Evolutionary conservation across 2,888 invertebrate species (phyloP).

Genomic region (Diplazon laetatorius): DNA sequence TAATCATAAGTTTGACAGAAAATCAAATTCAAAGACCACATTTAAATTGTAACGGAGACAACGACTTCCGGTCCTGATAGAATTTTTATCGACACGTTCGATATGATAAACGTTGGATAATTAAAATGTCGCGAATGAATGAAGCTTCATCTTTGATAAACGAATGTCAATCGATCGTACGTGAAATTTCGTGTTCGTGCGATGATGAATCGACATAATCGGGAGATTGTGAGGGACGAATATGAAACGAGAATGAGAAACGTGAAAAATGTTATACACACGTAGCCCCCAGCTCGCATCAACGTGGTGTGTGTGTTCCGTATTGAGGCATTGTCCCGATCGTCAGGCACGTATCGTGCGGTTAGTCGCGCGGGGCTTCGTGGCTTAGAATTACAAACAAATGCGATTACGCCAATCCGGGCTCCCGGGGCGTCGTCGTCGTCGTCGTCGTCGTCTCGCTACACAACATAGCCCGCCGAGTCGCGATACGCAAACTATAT

Average conservation of each 20-base stretch:
- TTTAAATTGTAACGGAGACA: neutral
- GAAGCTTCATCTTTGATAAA: neutral
- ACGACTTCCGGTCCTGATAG: neutral
- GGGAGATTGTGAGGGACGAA: neutral
- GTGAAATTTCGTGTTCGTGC: neutral
- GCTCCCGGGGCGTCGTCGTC: slow-evolving; percentile 11
- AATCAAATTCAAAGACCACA: too few relatives aligned
- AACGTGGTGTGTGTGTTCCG: slow-evolving; percentile 5
- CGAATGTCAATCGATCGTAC: neutral
- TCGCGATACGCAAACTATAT: slow-evolving; percentile 6
- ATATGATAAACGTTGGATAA: neutral
- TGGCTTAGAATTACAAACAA: slow-evolving; percentile 79
- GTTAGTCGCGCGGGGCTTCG: slow-evolving; percentile 71
- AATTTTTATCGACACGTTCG: neutral
- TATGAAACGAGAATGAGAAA: slow-evolving; percentile 14
- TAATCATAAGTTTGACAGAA: too few relatives aligned
- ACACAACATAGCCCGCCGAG: too few relatives aligned
- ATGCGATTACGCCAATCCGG: slow-evolving; percentile 75
- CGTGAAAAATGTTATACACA: slow-evolving; percentile 3
- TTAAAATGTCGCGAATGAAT: neutral
- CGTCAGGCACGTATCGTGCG: slow-evolving; percentile 50
- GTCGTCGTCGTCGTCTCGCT: too few relatives aligned
- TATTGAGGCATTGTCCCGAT: slow-evolving; percentile 28
- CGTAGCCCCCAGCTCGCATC: neutral
- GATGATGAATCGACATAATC: too few relatives aligned